Evolutionary conservation across 1,140 invertebrate genomes (phyloP), one percentile per base, ranked within the genome.

Genomic region (Muscidifurax raptorellus): DNA sequence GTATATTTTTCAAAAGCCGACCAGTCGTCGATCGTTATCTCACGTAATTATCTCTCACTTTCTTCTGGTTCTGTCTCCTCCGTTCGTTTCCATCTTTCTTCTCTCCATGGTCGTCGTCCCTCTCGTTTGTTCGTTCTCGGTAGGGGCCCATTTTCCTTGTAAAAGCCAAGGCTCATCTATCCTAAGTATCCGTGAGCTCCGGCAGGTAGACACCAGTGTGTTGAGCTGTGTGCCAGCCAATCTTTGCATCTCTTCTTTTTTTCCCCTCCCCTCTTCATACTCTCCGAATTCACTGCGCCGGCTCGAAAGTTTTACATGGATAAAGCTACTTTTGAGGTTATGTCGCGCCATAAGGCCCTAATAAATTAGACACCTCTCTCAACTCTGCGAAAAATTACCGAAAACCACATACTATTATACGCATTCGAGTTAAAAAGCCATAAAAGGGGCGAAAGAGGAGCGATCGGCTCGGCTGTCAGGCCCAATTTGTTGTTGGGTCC

Each of bases 401-500:
- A 59, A 59, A 59, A 59, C 52, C 22, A 59, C 52, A 59, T 47
- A 4, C 9, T 47, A 47, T 47, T 47, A 47, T 5, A 13, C 44
- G 44, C 15, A 3, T 15, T 18, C 15, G 4, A 47, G 44, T 47
- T 47, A 47, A 47, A 47, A 47, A 18, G 13, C 44, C 44, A 15
- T 47, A 47, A 47, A 47, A 47, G 12, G 44, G 44, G 52, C 52
- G 9, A 40, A 40, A 22, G 52, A 59, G 18, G 6, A 7, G 18
- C 52, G 52, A 59, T 22, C 22, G 18, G 2, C 18, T 59, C 52
- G 88, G 86, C 87, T 90, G 90, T 91, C 90, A 90, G 87, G 88
- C 89, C 89, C 89, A 90, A 91, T 91, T 91, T 86, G 88, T 88
- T 88, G 87, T 86, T 87, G 86, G 12, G 52, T 4, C 15, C 52